Evolutionary conservation across 2,888 invertebrate species (phyloP).

Genomic region (Thereva nobilitata): DNA sequence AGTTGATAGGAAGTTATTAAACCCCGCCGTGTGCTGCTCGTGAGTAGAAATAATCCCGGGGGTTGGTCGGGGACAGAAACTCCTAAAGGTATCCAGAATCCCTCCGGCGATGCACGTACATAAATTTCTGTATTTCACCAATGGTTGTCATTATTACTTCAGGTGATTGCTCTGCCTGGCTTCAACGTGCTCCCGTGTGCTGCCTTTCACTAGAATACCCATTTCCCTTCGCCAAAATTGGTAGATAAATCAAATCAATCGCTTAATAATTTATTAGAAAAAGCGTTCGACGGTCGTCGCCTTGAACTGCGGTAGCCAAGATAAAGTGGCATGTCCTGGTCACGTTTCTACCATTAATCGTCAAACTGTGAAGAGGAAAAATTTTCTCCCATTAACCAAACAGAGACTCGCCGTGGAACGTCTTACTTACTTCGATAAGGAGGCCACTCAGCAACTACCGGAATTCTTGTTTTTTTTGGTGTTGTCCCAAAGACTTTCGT

Average conservation of each 20-base stretch:
- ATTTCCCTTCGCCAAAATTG: constrained; percentile 23
- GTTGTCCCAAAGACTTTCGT: no score
- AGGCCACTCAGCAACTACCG: no score
- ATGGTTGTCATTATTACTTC: neutral
- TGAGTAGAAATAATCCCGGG: no score
- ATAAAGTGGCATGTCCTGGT: constrained; percentile 22
- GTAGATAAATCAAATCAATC: constrained; percentile 39
- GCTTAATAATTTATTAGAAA: constrained; percentile 37
- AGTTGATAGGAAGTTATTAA: no score
- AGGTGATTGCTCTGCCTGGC: constrained; percentile 5
- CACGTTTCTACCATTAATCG: constrained; percentile 37
- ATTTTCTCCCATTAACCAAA: constrained; percentile 32
- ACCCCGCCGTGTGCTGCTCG: no score
- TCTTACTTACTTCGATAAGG: constrained; percentile 27
- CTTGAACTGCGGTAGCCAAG: neutral
- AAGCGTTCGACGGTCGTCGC: neutral
- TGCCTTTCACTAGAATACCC: constrained; percentile 1
- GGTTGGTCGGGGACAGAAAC: no score
- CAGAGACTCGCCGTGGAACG: constrained; percentile 3
- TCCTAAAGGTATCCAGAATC: no score
- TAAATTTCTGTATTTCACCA: no score
- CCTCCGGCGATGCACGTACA: no score
- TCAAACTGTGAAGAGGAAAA: constrained; percentile 37
- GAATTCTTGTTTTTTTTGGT: no score
- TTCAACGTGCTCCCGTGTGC: no score